phyloP scores from a whole-genome alignment of 2,888 invertebrate genomes.

The Zygothrica quintamaculata region DNA sequence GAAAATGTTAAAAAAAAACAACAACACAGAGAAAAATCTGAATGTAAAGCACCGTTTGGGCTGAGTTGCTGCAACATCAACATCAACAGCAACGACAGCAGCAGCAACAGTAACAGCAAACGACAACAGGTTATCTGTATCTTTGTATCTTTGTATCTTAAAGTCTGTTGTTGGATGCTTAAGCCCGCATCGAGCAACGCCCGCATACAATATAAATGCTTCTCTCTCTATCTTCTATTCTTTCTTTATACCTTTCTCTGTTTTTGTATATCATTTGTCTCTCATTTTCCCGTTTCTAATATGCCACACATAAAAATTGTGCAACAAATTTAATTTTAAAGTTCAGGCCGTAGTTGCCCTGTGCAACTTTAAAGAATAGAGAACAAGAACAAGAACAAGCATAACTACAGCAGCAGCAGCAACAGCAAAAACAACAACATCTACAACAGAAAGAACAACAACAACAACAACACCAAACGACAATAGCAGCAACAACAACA shows the following conservation, averaged over 20 bases:
- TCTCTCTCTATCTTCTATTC: conserved; percentile 29
- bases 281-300: conserved; percentile 42
- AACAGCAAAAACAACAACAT: conserved; percentile 18
- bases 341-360: conserved; percentile 57
- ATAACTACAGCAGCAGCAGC: conserved; percentile 18
- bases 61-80: conserved; percentile 46
- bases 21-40: conserved; percentile 28
- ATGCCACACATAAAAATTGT: conserved; percentile 71
- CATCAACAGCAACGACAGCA: conserved; percentile 24
- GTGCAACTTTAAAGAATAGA: conserved; percentile 23
- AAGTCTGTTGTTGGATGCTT: conserved; percentile 13
- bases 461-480: too few species aligned
- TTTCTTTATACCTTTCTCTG: conserved; percentile 9
- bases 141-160: conserved; percentile 46
- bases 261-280: not conserved
- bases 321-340: conserved; percentile 70
- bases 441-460: conserved; percentile 26
- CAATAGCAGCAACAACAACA: conserved; percentile 36
- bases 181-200: conserved; percentile 66
- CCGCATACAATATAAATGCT: conserved; percentile 55
- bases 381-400: conserved; percentile 21
- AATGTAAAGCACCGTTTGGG: conserved; percentile 77
- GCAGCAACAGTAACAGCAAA: conserved; percentile 24
- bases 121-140: conserved; percentile 66
- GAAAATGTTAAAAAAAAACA: conserved; percentile 1